Base-by-base conservation (phyloP, 2,888 invertebrate genomes). In the Linnaemya vulpina region DNA sequence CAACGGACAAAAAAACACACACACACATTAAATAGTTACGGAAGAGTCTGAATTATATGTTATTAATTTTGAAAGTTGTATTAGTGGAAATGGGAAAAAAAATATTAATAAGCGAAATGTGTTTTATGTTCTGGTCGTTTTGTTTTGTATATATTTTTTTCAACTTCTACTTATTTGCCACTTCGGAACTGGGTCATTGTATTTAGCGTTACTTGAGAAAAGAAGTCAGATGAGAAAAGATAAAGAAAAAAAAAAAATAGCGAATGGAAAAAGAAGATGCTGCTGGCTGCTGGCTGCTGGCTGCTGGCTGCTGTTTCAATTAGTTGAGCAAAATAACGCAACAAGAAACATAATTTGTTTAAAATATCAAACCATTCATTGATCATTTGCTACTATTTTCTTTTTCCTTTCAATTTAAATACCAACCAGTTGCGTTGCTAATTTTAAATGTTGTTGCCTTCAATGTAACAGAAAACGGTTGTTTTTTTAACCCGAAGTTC, bases 61-160 rank as follows among this genome's bases (percentile, higher is more conserved):
- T 78, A 49, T 62, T 77, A 55, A 67, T 87, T 90, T 71, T 76
- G 85, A 58, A 89, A 89, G 90, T 79, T 75, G 73, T 30, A 30
- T 79, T 73, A 51, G 68, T 68, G 22, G 40, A 20, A 62, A n/a
- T n/a, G 25, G 3, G 68, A 43, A 65, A 17, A 38, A 53, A 65
- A 53, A n/a, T n/a, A 68, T 13, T 1, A 46, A 38, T 11, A 60
- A 49, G 17, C 65, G 43, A 65, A 62, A 46, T 35, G 10, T 67
- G 67, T 63, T 58, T 75, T 78, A 1, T 88, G 89, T 8, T 90
- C 85, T 84, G 88, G 87, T 55, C 13, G 13, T 20, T n/a, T 58
- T 55, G 3, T 40, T 46, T 46, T 25, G 80, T 83, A n/a, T n/a
- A n/a, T n/a, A n/a, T n/a, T n/a, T n/a, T n/a, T n/a, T n/a, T n/a